A percentile compares a stretch with the other conserved stretches of the same genome.
Conservation (phyloP, 1,140 invertebrate genomes). For the Asobara japonica region DNA sequence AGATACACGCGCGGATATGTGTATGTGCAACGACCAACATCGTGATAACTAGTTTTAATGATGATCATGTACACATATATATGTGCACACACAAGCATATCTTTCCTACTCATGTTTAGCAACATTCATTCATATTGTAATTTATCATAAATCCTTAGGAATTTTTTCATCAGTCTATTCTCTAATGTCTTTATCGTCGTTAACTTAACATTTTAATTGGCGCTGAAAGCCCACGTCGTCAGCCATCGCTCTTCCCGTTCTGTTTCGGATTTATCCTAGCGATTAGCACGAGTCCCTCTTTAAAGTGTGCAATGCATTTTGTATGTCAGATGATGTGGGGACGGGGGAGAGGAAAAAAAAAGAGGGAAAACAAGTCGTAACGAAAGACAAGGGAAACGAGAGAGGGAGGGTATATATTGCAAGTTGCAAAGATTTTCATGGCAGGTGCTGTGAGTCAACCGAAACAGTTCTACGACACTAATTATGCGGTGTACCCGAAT, state of each 20-base stretch:
- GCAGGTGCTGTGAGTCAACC: slow-evolving; percentile 64
- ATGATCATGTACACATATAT: too few species aligned
- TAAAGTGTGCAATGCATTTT: background rate
- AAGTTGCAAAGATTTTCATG: slow-evolving; percentile 34
- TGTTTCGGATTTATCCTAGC: slow-evolving; percentile 54
- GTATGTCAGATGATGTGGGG: background rate
- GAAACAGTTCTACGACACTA: slow-evolving; percentile 60
- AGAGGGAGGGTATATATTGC: slow-evolving; percentile 10
- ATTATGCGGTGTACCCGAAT: slow-evolving; percentile 63
- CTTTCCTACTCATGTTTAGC: too few species aligned
- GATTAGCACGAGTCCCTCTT: slow-evolving; percentile 36
- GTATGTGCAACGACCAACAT: too few species aligned
- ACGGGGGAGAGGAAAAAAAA: slow-evolving; percentile 33
- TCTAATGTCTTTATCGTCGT: slow-evolving; percentile 32
- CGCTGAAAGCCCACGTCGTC: slow-evolving; percentile 55
- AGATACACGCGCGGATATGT: too few species aligned
- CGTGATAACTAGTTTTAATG: too few species aligned
- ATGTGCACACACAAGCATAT: too few species aligned
- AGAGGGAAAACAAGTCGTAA: slow-evolving; percentile 30
- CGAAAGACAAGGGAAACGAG: slow-evolving; percentile 8
- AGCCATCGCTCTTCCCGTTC: slow-evolving; percentile 47
- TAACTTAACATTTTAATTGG: slow-evolving; percentile 58
- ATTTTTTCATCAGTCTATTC: background rate
- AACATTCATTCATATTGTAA: too few species aligned
- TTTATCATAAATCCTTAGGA: too few species aligned